Evolutionary conservation across 2,797 vertebrate genomes (phyloP), one percentile per base, ranked within the genome.

Genomic region (Australoheros facetus): DNA sequence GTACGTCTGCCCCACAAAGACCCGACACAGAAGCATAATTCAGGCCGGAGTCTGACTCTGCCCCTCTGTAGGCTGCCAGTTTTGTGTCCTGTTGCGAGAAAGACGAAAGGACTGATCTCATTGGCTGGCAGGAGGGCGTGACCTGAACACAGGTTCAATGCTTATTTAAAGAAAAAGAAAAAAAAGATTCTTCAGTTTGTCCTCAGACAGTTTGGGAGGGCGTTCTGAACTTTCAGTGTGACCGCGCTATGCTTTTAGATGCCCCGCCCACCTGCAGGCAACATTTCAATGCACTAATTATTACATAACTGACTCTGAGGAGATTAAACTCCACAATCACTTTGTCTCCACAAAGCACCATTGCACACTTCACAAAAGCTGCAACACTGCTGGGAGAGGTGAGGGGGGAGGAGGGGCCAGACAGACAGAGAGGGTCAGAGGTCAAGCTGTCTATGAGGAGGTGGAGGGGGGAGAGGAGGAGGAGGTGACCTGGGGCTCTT

Each of bases 381-480:
- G 58, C 75, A 75, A 48, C 69, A 37, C 23, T 10, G 16, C 9
- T 1, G 5, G 62, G 42, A 23, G 23, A 13, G 23, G 23, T 28
- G 37, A 28, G 57, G 51, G 12, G 59, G 26, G 16, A 23, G 53
- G 55, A 9, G 57, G 45, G 76, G 62, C 62, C 77, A 86, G 84
- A 86, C 84, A 70, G 83, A 69, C 78, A 26, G 73, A 77, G 45
- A 69, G 17, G 78, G 55, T 48, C 87, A 87, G 73, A 87, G 86
- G 82, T 87, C 86, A 87, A 81, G 84, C 69, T 80, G 77, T 84
- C 76, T 86, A 78, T 69, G 82, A 82, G 77, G 79, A 84, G 78
- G 79, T 45, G 80, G 77, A 51, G 12, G 19, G 3, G 16, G 53
- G 6, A 9, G 34, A 19, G 23, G 69, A 48, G 66, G 80, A 39